phyloP scores from a whole-genome alignment of 2,888 invertebrate genomes.

The Dicyrtomina minuta region DNA sequence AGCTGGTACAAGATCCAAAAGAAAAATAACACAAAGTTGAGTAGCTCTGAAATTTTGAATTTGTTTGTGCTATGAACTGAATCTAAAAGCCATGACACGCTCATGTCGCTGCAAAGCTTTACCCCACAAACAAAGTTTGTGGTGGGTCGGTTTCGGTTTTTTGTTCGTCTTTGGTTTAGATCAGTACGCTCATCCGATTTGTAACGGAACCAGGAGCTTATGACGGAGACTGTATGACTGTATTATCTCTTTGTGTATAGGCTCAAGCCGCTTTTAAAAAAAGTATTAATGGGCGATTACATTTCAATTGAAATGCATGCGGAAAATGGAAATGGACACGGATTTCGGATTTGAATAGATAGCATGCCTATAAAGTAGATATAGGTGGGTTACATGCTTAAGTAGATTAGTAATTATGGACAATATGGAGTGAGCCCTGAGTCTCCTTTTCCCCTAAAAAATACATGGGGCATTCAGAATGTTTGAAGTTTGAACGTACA shows the following conservation, averaged over 20 bases:
- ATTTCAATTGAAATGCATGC: conserved; percentile 14
- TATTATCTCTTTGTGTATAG: not conserved
- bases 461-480: too few species aligned
- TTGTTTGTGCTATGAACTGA: too few species aligned
- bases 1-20: too few species aligned
- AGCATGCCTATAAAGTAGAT: too few species aligned
- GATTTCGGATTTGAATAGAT: too few species aligned
- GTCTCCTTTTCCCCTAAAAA: not conserved
- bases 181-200: conserved; percentile 9
- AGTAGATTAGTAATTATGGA: not conserved
- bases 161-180: not conserved
- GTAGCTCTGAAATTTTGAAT: too few species aligned
- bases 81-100: too few species aligned
- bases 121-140: not conserved
- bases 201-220: conserved; percentile 11
- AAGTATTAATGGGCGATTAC: conserved; percentile 28
- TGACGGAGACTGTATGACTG: not conserved
- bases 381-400: too few species aligned
- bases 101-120: too few species aligned
- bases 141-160: conserved; percentile 21
- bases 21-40: too few species aligned
- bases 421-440: not conserved
- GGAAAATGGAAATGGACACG: too few species aligned
- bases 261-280: conserved; percentile 15
- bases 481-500: too few species aligned